Base-by-base conservation (phyloP, 2,888 invertebrate species). In the Callyntrura sp. region DNA sequence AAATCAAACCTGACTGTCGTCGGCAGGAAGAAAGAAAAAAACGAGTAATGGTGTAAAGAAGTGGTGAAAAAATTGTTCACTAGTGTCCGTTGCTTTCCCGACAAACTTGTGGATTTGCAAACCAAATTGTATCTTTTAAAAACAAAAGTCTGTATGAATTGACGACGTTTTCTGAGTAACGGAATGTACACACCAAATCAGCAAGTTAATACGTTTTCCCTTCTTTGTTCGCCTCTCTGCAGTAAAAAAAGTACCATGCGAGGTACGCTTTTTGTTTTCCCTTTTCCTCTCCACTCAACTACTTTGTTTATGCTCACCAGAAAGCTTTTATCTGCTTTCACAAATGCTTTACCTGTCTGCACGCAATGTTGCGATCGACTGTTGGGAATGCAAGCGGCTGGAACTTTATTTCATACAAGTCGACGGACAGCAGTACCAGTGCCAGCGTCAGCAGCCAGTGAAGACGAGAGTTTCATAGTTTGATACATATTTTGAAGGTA, bases 331-430 rank as follows among this genome's bases (percentile, higher is more conserved):
- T 65, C 65, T 65, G 65, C 65, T 65, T 25, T 35, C 28, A 28
- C 65, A 65, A 70, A 45, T 73, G 48, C 76, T 90, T 90, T 86
- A 86, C 90, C 90, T 90, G 85, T 86, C 86, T 68, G 90, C 86
- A 90, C 90, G 90, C 90, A 86, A 90, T 85, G 90, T 86, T 83
- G 86, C 90, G 90, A 90, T 90, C 90, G 90, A 90, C 90, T 90
- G 90, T 81, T 86, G 83, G 83, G 90, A 90, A 90, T 86, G 86
- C 68, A 82, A 90, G 83, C 86, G 90, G 90, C 90, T 90, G 90
- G 85, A 90, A 86, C 86, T 86, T 86, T 90, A 90, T 90, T 82
- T 83, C 60, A 35, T 35, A 35, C 35, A 4, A 35, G 2, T 35
- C 35, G 35, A 35, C 35, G 6, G 35, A 35, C 35, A 35, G 28